Percentiles rank a stretch among this genome's conserved stretches.
phyloP scores from a whole-genome alignment of 2,113 vertebrate species.

The Ptyas mucosa region DNA sequence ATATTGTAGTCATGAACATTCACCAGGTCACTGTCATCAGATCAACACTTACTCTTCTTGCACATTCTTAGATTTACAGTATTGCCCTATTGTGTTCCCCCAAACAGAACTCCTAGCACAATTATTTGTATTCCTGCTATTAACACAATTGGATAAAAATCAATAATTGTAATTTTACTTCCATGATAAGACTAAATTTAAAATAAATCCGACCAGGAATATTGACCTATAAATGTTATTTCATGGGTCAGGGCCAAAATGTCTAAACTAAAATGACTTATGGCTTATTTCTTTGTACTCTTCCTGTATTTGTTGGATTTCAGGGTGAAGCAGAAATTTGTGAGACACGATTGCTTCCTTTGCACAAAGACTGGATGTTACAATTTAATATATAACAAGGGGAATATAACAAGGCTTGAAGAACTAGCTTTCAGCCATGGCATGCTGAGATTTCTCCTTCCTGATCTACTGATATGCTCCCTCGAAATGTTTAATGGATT shows the following conservation, averaged over 20 bases:
- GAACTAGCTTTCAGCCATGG: neutral
- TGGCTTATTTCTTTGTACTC: neutral
- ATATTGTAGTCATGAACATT: neutral
- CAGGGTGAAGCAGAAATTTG: neutral
- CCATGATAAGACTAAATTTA: neutral
- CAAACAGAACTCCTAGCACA: neutral
- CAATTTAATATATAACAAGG: too few species aligned
- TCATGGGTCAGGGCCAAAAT: neutral
- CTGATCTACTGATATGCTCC: neutral
- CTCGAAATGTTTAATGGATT: neutral
- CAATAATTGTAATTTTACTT: neutral
- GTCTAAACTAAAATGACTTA: neutral
- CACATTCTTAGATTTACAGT: neutral
- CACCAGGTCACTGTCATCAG: neutral
- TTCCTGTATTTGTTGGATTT: neutral
- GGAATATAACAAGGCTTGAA: neutral
- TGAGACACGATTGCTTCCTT: neutral
- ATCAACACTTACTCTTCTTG: neutral
- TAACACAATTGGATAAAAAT: neutral
- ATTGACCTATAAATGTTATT: neutral
- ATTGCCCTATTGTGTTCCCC: neutral
- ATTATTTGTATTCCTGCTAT: neutral
- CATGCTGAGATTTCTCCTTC: neutral
- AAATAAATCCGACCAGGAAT: neutral
- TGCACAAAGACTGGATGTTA: neutral